Percentiles rank a stretch among this genome's conserved stretches.
phyloP scores from a whole-genome alignment of 2,888 invertebrate species.

The Agrochola macilenta region DNA sequence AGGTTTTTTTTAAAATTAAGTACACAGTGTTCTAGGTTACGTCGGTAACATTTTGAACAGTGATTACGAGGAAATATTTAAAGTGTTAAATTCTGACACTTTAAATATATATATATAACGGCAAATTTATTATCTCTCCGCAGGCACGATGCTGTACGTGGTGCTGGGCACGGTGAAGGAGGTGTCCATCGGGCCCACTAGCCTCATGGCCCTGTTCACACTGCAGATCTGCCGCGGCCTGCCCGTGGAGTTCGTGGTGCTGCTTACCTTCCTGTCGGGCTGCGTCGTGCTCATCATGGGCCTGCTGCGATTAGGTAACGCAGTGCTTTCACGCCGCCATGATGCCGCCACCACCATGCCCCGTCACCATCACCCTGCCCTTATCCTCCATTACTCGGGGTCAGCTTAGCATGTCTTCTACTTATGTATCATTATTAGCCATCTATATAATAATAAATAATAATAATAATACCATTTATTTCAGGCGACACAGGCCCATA shows the following conservation, averaged over 20 bases:
- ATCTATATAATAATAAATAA: too few species aligned
- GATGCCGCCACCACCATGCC: too few species aligned
- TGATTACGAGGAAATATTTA: too few species aligned
- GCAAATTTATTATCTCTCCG: not conserved
- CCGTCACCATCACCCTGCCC: not conserved
- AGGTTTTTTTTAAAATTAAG: too few species aligned
- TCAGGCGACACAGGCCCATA: too few species aligned
- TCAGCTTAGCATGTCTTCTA: not conserved
- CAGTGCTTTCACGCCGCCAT: not conserved
- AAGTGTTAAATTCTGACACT: too few species aligned
- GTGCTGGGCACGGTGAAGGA: constrained; percentile 96
- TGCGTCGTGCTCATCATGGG: constrained; percentile 95
- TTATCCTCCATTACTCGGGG: not conserved
- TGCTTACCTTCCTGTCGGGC: constrained; percentile 95
- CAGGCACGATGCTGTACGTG: constrained; percentile 96
- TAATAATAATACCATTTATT: too few species aligned
- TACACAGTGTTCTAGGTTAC: too few species aligned
- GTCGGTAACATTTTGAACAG: too few species aligned
- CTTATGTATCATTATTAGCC: not conserved
- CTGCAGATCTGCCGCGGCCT: constrained; percentile 93
- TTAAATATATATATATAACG: too few species aligned
- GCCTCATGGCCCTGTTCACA: constrained; percentile 97
- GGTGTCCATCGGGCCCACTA: constrained; percentile 98
- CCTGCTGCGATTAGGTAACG: constrained; percentile 93
- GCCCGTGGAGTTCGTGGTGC: constrained; percentile 93